These are phyloP conservation scores for Mormyrops boulengeri DNA, from an alignment of 2,797 vertebrate species.

Conservation along the genomic window DNA sequence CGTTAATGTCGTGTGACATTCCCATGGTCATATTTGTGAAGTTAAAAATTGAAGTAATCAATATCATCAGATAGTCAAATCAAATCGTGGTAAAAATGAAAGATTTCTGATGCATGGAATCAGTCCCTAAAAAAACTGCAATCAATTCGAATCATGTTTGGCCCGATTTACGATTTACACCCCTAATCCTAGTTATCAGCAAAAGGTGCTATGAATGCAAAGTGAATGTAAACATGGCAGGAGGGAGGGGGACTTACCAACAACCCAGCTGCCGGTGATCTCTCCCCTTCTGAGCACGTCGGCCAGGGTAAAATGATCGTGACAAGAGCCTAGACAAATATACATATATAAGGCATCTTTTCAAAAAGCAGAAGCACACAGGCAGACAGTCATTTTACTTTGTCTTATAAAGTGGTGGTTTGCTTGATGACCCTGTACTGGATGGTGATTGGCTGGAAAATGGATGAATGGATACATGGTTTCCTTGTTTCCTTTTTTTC, in stretches of 20 bases:
- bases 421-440: not conserved
- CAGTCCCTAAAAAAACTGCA: not conserved
- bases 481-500: not conserved
- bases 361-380: not conserved
- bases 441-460: not conserved
- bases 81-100: not conserved
- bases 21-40: not conserved
- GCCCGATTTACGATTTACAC: not conserved
- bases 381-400: not conserved
- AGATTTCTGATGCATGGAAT: not conserved
- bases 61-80: not conserved
- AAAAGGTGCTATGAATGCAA: not conserved
- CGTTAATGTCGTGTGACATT: not conserved
- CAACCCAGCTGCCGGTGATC: constrained; percentile 6
- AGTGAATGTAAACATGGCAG: not conserved
- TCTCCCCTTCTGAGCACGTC: constrained; percentile 10
- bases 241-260: not conserved
- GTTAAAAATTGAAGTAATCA: not conserved
- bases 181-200: not conserved
- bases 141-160: not conserved
- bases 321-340: constrained; percentile 9
- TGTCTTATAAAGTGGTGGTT: not conserved
- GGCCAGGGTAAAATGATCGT: constrained; percentile 12
- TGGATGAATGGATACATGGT: not conserved
- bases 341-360: not conserved